Evolutionary conservation across 2,888 invertebrate species (phyloP).

Genomic region (Thalpophila matura): DNA sequence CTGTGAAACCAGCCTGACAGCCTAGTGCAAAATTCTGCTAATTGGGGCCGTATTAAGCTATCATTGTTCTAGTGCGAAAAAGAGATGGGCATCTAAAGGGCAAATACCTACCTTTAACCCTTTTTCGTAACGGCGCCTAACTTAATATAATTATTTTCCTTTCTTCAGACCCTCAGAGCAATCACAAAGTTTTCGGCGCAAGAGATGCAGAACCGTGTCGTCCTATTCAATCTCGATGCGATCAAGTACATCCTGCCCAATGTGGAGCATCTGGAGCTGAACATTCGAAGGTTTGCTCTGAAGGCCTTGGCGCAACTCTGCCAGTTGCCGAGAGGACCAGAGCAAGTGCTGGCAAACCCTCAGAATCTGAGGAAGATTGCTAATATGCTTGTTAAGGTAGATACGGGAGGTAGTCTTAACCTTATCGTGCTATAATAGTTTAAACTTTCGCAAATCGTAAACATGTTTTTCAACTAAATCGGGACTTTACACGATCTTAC

Average conservation of each 20-base stretch:
- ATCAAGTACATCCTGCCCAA: constrained; percentile 80
- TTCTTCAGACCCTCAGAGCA: constrained; percentile 81
- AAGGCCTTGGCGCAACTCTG: constrained; percentile 89
- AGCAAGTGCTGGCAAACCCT: constrained; percentile 80
- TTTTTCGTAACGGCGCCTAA: too few relatives aligned
- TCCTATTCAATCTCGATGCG: constrained; percentile 77
- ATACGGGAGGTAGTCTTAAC: neutral
- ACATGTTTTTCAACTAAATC: too few relatives aligned
- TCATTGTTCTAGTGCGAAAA: too few relatives aligned
- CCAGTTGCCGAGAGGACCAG: constrained; percentile 84
- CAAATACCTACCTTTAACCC: too few relatives aligned
- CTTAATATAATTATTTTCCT: too few relatives aligned
- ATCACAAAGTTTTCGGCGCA: constrained; percentile 86
- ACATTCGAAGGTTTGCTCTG: constrained; percentile 86
- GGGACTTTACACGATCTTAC: too few relatives aligned
- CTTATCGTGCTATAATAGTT: neutral
- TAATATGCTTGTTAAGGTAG: constrained; percentile 81
- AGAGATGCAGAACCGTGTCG: constrained; percentile 80
- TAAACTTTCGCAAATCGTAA: neutral
- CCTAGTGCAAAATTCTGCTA: too few relatives aligned
- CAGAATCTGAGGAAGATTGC: constrained; percentile 83
- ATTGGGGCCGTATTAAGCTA: too few relatives aligned
- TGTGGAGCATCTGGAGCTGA: constrained; percentile 81
- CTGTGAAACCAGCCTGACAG: too few relatives aligned
- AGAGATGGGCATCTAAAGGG: too few relatives aligned